These are phyloP conservation scores for Solea solea DNA, from an alignment of 2,113 vertebrate species.

Conservation along the genomic window DNA sequence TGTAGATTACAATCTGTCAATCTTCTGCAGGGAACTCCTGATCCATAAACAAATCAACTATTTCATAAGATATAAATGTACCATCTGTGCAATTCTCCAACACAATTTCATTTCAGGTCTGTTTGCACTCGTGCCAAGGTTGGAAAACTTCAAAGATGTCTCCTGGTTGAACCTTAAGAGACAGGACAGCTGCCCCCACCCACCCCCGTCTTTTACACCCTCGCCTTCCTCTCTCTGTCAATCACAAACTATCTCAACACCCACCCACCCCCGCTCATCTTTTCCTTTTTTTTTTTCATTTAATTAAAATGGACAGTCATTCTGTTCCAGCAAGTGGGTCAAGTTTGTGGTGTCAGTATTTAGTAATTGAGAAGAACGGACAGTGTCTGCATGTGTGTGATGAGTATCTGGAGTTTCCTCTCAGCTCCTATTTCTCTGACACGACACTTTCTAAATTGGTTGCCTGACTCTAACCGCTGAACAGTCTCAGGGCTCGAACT, in stretches of 20 bases:
- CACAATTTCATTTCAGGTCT: not conserved
- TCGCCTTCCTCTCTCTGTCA: constrained; percentile 41
- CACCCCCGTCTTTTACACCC: constrained; percentile 14
- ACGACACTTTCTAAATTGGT: constrained; percentile 68
- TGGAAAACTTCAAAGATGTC: constrained; percentile 52
- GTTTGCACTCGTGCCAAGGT: constrained; percentile 41
- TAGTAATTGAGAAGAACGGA: constrained; percentile 18
- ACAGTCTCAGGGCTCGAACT: constrained; percentile 29
- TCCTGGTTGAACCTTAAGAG: constrained; percentile 46
- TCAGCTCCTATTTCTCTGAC: constrained; percentile 67
- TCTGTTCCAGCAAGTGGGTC: constrained; percentile 18
- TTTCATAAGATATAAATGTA: not conserved
- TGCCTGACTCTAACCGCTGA: constrained; percentile 35
- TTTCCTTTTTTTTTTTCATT: constrained; percentile 4
- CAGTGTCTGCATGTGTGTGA: constrained; percentile 20
- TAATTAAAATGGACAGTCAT: constrained; percentile 15
- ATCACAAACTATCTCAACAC: constrained; percentile 38
- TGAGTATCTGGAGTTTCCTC: constrained; percentile 42
- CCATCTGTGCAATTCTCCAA: not conserved
- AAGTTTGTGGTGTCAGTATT: constrained; percentile 16
- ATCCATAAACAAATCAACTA: not conserved
- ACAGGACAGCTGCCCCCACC: constrained; percentile 66
- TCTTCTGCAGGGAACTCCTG: not conserved
- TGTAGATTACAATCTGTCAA: not conserved
- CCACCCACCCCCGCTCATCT: constrained; percentile 18